These are phyloP conservation scores for Embidobia sp. DNA, from an alignment of 2,888 invertebrate species.

Conservation along the genomic window DNA sequence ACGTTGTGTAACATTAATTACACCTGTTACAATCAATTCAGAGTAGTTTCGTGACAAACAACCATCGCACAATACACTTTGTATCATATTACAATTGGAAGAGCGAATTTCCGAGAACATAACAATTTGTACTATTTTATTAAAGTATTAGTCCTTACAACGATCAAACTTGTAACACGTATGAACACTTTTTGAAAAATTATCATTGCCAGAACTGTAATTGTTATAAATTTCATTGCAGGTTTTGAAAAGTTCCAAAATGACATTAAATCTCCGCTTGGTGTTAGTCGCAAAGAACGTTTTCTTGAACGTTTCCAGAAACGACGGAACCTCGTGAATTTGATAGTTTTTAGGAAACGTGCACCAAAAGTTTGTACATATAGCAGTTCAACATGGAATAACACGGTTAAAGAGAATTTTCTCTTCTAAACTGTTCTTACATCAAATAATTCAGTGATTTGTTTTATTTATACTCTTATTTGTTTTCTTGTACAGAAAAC, in stretches of 20 bases:
- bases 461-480: conserved; percentile 37
- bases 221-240: conserved; percentile 24
- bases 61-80: background rate
- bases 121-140: no score
- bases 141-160: background rate
- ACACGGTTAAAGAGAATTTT: conserved; percentile 38
- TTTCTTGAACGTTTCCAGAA: conserved; percentile 39
- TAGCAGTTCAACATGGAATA: conserved; percentile 36
- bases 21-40: conserved; percentile 1
- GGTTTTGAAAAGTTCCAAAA: conserved; percentile 27
- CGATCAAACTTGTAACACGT: conserved; percentile 2
- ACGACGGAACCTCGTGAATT: conserved; percentile 42
- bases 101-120: no score
- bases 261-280: conserved; percentile 29
- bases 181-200: conserved; percentile 1
- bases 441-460: conserved; percentile 25
- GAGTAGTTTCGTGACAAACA: conserved; percentile 16
- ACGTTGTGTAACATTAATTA: background rate
- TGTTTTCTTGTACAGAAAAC: no score
- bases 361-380: conserved; percentile 35
- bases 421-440: conserved; percentile 27
- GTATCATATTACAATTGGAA: no score
- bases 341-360: conserved; percentile 46
- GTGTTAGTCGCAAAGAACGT: conserved; percentile 41
- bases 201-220: conserved; percentile 10